Base-by-base conservation (phyloP, 1,140 invertebrate genomes). In the Neodiprion lecontei region DNA sequence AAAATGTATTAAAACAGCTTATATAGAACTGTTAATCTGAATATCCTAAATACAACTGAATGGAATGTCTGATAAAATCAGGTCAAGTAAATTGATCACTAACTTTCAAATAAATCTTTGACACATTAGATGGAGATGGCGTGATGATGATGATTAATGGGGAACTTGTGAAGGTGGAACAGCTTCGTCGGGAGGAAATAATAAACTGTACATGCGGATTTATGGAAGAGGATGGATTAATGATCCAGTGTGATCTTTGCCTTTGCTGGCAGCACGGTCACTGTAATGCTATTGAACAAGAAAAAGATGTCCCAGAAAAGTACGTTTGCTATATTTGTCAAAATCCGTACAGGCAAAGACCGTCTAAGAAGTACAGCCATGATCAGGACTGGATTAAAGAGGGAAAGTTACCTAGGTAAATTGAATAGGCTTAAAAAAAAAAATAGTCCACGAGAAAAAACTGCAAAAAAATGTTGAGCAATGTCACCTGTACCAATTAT, bases 211-310 rank as follows among this genome's bases (percentile, higher is more conserved):
- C 93, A 28, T 97, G 96, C 91, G 91, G 91, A 11, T 89, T 91
- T 80, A 92, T 91, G 76, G 96, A 98, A 88, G 97, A 98, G 87
- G 96, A 97, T 85, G 97, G 96, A 5, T 88, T 98, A 5, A 98
- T 98, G 96, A 95, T 98, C 79, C 93, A 98, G 90, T 98, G 97
- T 88, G 97, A 98, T 84, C 89, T 97, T 23, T 98, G 97, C 82
- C 88, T 97, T 11, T 97, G 96, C 85, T 98, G 97, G 97, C 97
- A 98, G 86, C 97, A 98, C 86, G 96, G 95, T 0, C 90, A 92
- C 61, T 98, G 96, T 81, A 95, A 96, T 84, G 93, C 93, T 67
- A 96, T 97, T 75, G 92, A 94, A 74, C 91, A 90, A 48, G 95
- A 96, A 77, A 91, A 90, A 11, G 91, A 97, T 85, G 95, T 97